A percentile compares a stretch with the other conserved stretches of the same genome.
Conservation (phyloP, 2,888 invertebrate species). For the Spilosoma lubricipeda region DNA sequence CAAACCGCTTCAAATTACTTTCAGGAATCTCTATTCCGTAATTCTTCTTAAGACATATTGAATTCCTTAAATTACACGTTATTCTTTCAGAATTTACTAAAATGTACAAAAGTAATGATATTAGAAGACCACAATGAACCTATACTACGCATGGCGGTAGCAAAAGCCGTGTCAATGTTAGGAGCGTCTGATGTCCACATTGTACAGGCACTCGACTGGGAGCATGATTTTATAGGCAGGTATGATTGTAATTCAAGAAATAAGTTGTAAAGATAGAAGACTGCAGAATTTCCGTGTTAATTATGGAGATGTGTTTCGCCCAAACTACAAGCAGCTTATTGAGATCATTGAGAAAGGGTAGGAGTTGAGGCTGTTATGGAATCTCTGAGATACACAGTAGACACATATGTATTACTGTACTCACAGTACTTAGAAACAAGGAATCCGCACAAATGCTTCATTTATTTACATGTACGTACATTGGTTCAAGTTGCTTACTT, state of each 20-base stretch:
- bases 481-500: not conserved
- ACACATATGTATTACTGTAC: too few species aligned
- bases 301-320: not conserved
- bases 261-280: not conserved
- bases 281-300: not conserved
- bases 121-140: conserved; percentile 78
- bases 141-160: conserved; percentile 72
- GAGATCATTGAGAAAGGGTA: not conserved
- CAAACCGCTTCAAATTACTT: not conserved
- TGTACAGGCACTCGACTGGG: conserved; percentile 67
- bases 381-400: not conserved
- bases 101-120: conserved; percentile 71
- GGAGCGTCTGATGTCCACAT: conserved; percentile 73
- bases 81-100: conserved; percentile 59
- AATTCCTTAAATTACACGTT: not conserved
- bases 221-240: conserved; percentile 74
- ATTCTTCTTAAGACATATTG: not conserved
- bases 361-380: not conserved
- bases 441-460: not conserved
- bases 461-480: too few species aligned
- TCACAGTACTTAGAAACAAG: too few species aligned
- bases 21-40: not conserved
- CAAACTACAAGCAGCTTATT: not conserved
- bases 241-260: conserved; percentile 37
- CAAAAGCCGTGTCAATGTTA: conserved; percentile 73